phyloP scores from a whole-genome alignment of 23 tunicate genomes.

The Phallusia fumigata region DNA sequence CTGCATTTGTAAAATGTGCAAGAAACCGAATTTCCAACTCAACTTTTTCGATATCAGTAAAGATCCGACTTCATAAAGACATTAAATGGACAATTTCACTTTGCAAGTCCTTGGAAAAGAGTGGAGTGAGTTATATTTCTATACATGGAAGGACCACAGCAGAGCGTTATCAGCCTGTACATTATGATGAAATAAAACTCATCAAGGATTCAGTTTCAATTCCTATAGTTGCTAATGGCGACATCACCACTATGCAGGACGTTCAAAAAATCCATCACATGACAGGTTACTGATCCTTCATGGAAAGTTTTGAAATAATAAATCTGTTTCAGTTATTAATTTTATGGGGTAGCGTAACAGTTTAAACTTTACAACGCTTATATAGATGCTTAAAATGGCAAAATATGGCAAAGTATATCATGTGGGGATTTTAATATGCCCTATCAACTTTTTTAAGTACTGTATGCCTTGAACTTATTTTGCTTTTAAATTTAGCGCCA shows the following conservation, averaged over 20 bases:
- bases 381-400: no score
- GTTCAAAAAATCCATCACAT: slow-evolving; percentile 33
- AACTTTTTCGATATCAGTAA: slow-evolving; percentile 77
- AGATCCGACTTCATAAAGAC: slow-evolving; percentile 72
- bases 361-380: no score
- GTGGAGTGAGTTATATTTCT: slow-evolving; percentile 70
- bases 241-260: slow-evolving; percentile 42
- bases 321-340: no score
- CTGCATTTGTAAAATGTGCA: slow-evolving; percentile 44
- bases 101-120: slow-evolving; percentile 62
- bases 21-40: slow-evolving; percentile 52
- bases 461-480: not conserved
- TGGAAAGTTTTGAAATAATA: no score
- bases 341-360: no score
- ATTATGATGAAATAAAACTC: slow-evolving; percentile 67
- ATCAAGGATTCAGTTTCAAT: slow-evolving; percentile 61
- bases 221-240: slow-evolving; percentile 90
- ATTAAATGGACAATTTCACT: slow-evolving; percentile 60
- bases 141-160: slow-evolving; percentile 91
- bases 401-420: no score
- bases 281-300: slow-evolving; percentile 33
- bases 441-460: not conserved
- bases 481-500: not conserved
- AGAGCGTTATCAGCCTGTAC: slow-evolving; percentile 92
- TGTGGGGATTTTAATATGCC: not conserved